Conservation (phyloP, 2,888 invertebrate genomes). For the Steinernema carpocapsae region DNA sequence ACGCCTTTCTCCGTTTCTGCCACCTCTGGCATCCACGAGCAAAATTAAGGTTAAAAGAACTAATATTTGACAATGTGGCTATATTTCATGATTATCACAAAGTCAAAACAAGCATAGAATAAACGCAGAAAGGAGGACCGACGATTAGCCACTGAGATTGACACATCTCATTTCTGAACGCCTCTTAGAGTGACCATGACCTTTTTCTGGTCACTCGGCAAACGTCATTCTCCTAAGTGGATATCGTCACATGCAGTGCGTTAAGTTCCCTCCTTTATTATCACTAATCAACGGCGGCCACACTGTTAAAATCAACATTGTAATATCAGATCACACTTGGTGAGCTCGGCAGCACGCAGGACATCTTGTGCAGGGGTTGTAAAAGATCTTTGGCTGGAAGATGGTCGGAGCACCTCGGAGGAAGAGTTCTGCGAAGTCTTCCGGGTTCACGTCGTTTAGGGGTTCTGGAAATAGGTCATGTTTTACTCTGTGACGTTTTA, state of each 20-base stretch:
- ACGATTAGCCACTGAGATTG: no score
- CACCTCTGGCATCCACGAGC: no score
- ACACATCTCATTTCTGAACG: no score
- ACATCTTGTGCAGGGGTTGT: not conserved
- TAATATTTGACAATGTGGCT: no score
- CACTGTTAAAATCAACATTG: not conserved
- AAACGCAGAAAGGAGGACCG: no score
- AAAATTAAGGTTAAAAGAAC: no score
- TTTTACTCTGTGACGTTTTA: no score
- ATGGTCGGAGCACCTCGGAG: not conserved
- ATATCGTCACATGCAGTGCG: no score
- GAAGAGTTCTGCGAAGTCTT: slow-evolving; percentile 5
- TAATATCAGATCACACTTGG: not conserved
- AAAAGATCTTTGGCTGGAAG: not conserved
- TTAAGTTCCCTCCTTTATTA: not conserved
- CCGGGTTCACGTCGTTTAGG: not conserved
- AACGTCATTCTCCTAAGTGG: no score
- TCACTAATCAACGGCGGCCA: not conserved
- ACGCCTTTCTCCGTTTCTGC: no score
- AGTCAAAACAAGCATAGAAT: no score
- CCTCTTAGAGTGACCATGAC: not conserved
- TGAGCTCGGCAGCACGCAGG: not conserved
- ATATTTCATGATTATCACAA: no score
- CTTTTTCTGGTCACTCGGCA: not conserved
- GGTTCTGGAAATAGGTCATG: not conserved